Conservation (phyloP, 2,113 vertebrate genomes). For the Trematocara macrostoma region DNA sequence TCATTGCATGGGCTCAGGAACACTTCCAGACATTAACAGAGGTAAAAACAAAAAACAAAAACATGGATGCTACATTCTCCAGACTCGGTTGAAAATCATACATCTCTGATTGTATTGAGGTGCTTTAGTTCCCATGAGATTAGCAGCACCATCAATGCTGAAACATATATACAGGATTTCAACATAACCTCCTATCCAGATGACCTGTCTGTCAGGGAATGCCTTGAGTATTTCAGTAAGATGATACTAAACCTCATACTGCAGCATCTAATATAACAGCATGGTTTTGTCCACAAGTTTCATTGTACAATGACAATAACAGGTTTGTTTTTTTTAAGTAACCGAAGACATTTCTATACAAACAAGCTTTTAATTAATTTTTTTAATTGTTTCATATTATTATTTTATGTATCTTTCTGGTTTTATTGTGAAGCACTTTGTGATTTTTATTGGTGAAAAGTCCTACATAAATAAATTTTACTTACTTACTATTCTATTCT, state of each 20-base stretch:
- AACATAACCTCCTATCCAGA: background rate
- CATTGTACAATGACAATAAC: background rate
- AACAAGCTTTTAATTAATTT: background rate
- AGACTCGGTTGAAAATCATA: background rate
- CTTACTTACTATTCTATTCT: background rate
- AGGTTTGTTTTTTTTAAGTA: background rate
- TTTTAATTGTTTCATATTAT: background rate
- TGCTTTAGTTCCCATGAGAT: background rate
- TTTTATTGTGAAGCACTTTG: background rate
- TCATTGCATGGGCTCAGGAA: background rate
- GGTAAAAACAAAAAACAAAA: background rate
- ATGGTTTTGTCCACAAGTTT: background rate
- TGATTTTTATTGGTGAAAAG: background rate
- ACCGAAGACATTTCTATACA: background rate
- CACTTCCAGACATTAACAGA: background rate
- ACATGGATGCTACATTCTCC: background rate
- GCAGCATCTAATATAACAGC: background rate
- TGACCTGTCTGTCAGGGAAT: background rate
- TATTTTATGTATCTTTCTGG: background rate
- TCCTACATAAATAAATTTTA: background rate
- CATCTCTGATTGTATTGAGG: background rate
- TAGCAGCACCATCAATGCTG: background rate
- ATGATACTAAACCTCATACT: background rate
- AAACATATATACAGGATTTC: background rate
- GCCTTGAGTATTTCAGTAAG: background rate